Base-by-base conservation (phyloP, 2,797 vertebrate genomes). In the Enteromius afrohamiltoni region DNA sequence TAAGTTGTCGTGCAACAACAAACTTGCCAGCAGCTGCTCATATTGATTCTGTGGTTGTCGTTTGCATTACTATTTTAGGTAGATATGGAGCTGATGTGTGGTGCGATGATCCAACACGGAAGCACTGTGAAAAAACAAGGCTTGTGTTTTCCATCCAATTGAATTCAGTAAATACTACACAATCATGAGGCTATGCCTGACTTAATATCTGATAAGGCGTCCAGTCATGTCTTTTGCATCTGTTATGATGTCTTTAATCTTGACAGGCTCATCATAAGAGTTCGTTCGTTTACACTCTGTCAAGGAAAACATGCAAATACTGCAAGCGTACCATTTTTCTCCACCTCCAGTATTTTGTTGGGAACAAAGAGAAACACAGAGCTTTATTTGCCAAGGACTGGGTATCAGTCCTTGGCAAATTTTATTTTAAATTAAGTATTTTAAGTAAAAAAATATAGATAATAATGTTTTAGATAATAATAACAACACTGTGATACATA, bases 301-400 rank as follows among this genome's bases (percentile, higher is more conserved):
- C 70, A 82, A 82, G 45, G 58, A 75, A 81, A 82, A 75, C 60
- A 81, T 81, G 55, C 68, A 62, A 81, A 81, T 73, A 53, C 31
- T 75, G 70, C 9, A 51, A 3, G 1, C 58, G 1, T 58, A 23
- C 10, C 17, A 53, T 60, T 16, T 49, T 69, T 47, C 17, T 65
- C 21, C 47, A 34, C 29, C 64, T 37, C n/a, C 65, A 42, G 6
- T 4, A 34, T n/a, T 47, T 37, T 73, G 31, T 49, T 47, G 37
- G 21, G 3, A 64, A 29, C 23, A 60, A 13, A 26, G 19, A 64
- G 34, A 19, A 47, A 64, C 55, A 14, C 6, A 65, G 21, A 64
- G 58, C 37, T 31, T 42, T 60, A 11, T 45, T 40, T 19, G 14
- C n/a, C 34, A 60, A 42, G 34, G 17, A 9, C 53, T 77, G 19